phyloP scores from a whole-genome alignment of 1,140 invertebrate genomes.

The Cherax destructor region DNA sequence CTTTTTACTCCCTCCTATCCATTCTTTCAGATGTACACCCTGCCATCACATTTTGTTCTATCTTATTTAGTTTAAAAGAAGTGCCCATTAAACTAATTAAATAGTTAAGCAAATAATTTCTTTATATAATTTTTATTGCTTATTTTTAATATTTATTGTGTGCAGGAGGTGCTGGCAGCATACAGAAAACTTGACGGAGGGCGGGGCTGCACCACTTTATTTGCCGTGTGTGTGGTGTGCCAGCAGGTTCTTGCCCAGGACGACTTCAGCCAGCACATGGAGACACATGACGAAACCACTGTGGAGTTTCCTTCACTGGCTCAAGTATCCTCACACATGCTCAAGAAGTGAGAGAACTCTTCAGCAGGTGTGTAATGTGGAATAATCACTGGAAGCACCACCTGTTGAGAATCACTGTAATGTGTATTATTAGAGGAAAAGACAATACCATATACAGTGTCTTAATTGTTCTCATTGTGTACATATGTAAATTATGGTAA shows the following conservation, averaged over 20 bases:
- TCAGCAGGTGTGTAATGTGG: neutral
- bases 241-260: slow-evolving; percentile 74
- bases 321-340: slow-evolving; percentile 32
- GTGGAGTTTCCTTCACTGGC: slow-evolving; percentile 53
- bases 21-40: no score
- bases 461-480: neutral
- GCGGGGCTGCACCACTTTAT: slow-evolving; percentile 63
- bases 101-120: no score
- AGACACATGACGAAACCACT: slow-evolving; percentile 29
- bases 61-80: no score
- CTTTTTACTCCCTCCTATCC: no score
- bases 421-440: neutral
- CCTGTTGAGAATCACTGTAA: neutral
- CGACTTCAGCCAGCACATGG: slow-evolving; percentile 74
- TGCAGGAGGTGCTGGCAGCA: slow-evolving; percentile 63
- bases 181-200: slow-evolving; percentile 61
- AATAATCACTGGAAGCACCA: neutral
- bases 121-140: neutral
- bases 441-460: neutral
- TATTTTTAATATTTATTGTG: neutral
- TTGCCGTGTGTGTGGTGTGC: slow-evolving; percentile 75
- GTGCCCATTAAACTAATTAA: no score
- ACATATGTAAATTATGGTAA: neutral
- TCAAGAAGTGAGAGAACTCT: slow-evolving; percentile 40
- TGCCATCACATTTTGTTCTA: no score